Conservation (phyloP, 2,797 vertebrate species). For the Ibycter americanus region DNA sequence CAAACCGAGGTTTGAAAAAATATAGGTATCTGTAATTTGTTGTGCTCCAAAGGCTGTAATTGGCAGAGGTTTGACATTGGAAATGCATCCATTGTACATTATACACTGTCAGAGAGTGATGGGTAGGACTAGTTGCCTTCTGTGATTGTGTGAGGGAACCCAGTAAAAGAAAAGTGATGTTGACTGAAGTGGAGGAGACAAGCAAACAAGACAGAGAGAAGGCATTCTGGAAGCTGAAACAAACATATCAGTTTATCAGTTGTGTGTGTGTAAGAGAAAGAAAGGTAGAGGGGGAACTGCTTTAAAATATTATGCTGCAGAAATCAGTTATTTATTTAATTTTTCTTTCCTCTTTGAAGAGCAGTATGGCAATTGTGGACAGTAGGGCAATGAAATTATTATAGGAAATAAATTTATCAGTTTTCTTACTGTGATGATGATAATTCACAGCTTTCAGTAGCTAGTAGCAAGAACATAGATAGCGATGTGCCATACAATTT, state of each 20-base stretch:
- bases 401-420: neutral
- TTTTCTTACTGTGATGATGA: neutral
- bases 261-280: neutral
- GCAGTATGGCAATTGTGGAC: neutral
- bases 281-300: neutral
- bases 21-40: neutral
- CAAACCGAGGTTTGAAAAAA: neutral
- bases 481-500: neutral
- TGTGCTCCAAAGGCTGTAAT: neutral
- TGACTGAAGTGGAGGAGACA: neutral
- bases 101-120: neutral
- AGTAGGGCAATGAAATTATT: neutral
- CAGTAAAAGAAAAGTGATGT: neutral
- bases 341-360: neutral
- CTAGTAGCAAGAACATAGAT: neutral
- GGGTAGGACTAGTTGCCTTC: neutral
- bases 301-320: neutral
- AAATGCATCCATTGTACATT: rapidly evolving
- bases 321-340: neutral
- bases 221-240: neutral
- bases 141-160: neutral
- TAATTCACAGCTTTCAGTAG: neutral
- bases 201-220: neutral
- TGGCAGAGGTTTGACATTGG: neutral
- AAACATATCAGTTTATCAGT: neutral